Evolutionary conservation across 2,113 vertebrate species (phyloP).

Genomic region (Brienomyrus brachyistius): DNA sequence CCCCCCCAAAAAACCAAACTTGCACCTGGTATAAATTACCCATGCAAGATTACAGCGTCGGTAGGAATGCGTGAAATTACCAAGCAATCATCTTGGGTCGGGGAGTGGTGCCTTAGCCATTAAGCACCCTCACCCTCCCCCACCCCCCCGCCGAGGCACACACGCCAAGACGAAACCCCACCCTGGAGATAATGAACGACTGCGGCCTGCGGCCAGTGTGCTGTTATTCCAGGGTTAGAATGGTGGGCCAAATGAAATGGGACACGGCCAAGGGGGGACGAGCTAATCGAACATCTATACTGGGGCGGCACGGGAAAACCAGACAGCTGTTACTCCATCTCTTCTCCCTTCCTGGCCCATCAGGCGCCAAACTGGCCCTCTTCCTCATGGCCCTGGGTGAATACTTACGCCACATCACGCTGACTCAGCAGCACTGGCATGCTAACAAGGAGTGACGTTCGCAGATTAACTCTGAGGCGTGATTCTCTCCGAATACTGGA

Average conservation of each 20-base stretch:
- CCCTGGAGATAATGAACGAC: neutral
- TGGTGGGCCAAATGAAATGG: neutral
- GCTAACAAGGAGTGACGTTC: neutral
- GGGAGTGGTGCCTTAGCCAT: neutral
- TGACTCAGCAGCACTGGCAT: neutral
- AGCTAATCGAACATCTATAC: neutral
- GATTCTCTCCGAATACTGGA: neutral
- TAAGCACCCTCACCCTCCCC: neutral
- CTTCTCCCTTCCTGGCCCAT: neutral
- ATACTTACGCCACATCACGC: neutral
- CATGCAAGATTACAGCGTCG: neutral
- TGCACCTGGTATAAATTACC: constrained; percentile 17
- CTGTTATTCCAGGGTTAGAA: neutral
- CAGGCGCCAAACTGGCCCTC: neutral
- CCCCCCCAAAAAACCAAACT: neutral
- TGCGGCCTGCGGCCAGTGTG: neutral
- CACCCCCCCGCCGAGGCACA: too few species aligned
- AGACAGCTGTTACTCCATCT: neutral
- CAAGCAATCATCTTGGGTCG: neutral
- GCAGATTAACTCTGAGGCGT: neutral
- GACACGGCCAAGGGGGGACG: neutral
- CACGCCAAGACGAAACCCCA: neutral
- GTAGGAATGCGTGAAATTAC: neutral
- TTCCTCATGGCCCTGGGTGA: neutral
- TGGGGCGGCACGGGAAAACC: neutral